These are phyloP conservation scores for Oxygymnocypris stewartii DNA, from an alignment of 2,113 vertebrate species.

Conservation along the genomic window DNA sequence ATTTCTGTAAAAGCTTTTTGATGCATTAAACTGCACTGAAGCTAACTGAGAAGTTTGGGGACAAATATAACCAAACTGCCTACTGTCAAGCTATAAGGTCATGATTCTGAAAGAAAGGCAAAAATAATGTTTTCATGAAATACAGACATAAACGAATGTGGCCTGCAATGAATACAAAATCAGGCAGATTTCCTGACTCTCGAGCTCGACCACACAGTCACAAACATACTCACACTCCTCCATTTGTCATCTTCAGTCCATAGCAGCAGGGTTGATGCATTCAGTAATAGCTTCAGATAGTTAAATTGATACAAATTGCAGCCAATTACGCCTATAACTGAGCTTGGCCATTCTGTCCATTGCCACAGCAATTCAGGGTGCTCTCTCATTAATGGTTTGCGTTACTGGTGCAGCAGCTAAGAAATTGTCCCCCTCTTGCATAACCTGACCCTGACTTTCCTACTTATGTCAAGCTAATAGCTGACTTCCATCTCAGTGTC, in stretches of 20 bases:
- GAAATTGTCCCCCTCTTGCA: conserved; percentile 54
- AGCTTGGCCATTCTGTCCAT: conserved; percentile 57
- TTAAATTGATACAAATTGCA: conserved; percentile 70
- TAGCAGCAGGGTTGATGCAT: conserved; percentile 48
- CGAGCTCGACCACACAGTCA: background rate
- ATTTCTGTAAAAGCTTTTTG: conserved; percentile 18
- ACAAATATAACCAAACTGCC: background rate
- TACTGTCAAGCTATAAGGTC: background rate
- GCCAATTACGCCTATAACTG: conserved; percentile 61
- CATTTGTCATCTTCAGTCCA: background rate
- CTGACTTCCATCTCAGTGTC: conserved; percentile 18
- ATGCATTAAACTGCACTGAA: background rate
- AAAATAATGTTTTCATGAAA: background rate
- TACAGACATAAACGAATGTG: background rate
- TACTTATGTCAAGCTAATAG: conserved; percentile 35
- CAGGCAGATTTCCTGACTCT: background rate
- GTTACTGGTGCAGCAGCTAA: conserved; percentile 59
- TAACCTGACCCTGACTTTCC: conserved; percentile 11
- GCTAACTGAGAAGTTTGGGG: background rate
- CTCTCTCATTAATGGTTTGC: conserved; percentile 66
- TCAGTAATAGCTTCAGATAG: conserved; percentile 62
- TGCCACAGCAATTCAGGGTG: conserved; percentile 59
- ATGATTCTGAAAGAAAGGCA: background rate
- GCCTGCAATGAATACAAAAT: background rate
- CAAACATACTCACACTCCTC: background rate